Conservation (phyloP, 2,113 vertebrate species). For the Ophthalmolycus amberensis region DNA sequence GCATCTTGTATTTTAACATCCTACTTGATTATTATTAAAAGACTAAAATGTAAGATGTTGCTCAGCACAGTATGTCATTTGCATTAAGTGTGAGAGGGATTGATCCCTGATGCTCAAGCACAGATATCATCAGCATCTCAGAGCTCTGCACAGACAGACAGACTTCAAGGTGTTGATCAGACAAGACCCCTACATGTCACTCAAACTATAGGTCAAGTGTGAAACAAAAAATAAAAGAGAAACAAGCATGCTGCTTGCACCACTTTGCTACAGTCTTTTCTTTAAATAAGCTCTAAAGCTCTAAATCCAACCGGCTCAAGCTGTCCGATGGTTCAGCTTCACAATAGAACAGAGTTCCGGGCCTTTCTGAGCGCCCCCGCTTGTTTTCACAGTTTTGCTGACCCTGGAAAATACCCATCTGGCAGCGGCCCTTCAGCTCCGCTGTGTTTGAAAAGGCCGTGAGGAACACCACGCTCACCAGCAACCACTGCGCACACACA, state of each 20-base stretch:
- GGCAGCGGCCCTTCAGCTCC: slow-evolving; percentile 66
- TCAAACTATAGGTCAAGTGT: slow-evolving; percentile 45
- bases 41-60: not conserved
- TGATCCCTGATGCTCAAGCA: slow-evolving; percentile 8
- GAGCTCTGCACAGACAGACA: slow-evolving; percentile 8
- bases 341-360: slow-evolving; percentile 76
- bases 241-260: slow-evolving; percentile 61
- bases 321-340: slow-evolving; percentile 70
- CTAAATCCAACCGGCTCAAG: slow-evolving; percentile 78
- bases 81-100: slow-evolving; percentile 1
- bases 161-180: slow-evolving; percentile 36
- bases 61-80: slow-evolving; percentile 11
- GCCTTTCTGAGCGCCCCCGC: slow-evolving; percentile 70
- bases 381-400: slow-evolving; percentile 82
- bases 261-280: slow-evolving; percentile 75
- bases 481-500: slow-evolving; percentile 20
- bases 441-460: slow-evolving; percentile 54
- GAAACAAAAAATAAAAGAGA: slow-evolving; percentile 30
- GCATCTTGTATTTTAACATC: not conserved
- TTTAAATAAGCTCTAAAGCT: slow-evolving; percentile 79
- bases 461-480: slow-evolving; percentile 36
- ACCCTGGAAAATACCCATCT: slow-evolving; percentile 80
- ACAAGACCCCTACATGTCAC: slow-evolving; percentile 15
- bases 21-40: slow-evolving; percentile 21
- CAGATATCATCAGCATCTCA: slow-evolving; percentile 47